Conservation (phyloP, 2,113 vertebrate genomes). For the Onychorhynchus coronatus region DNA sequence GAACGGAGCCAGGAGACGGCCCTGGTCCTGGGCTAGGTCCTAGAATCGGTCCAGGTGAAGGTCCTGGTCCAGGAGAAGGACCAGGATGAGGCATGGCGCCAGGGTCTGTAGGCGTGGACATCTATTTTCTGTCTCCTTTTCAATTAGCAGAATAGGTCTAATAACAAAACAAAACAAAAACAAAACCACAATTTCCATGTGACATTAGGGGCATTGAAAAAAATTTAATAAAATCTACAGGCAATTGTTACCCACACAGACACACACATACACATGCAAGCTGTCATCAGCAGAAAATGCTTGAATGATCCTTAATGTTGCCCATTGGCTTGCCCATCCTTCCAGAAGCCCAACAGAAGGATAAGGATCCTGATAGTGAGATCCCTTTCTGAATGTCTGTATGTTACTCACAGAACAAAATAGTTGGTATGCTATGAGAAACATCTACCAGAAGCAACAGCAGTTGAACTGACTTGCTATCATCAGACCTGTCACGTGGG, state of each 20-base stretch:
- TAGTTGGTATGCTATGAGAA: not conserved
- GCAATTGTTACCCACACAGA: conserved; percentile 2
- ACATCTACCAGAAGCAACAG: not conserved
- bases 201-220: not conserved
- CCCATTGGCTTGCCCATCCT: not conserved
- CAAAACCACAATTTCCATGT: conserved; percentile 52
- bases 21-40: conserved; percentile 96
- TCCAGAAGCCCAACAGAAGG: conserved; percentile 15
- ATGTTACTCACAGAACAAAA: not conserved
- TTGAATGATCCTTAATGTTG: not conserved
- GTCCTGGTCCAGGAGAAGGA: conserved; percentile 91
- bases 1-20: conserved; percentile 93
- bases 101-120: conserved; percentile 93
- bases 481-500: not conserved
- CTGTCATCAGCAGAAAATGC: conserved; percentile 16
- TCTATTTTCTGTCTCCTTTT: conserved; percentile 73
- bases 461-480: not conserved
- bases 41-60: conserved; percentile 95
- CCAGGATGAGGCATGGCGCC: conserved; percentile 94
- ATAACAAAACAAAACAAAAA: conserved; percentile 29
- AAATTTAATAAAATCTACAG: conserved; percentile 5
- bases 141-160: conserved; percentile 51
- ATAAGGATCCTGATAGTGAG: not conserved
- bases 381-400: not conserved
- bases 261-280: not conserved